Percentiles rank a stretch among this genome's conserved stretches.
phyloP scores from a whole-genome alignment of 2,888 invertebrate genomes.

The Saturnia japonica region DNA sequence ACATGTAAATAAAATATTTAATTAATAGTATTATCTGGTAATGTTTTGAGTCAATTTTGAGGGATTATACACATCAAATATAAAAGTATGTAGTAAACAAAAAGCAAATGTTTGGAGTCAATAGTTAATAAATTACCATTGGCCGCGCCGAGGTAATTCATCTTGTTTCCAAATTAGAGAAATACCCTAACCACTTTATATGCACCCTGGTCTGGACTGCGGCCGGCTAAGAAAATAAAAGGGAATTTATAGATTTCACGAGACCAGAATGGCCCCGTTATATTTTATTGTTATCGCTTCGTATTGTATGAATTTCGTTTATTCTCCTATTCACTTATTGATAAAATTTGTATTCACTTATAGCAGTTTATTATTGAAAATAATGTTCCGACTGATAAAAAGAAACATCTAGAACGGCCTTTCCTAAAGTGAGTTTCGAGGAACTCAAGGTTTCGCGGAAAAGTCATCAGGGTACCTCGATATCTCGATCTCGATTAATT shows the following conservation, averaged over 20 bases:
- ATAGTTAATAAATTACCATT: slow-evolving; percentile 64
- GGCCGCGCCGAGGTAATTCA: slow-evolving; percentile 34
- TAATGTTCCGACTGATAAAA: neutral
- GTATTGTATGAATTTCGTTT: slow-evolving; percentile 37
- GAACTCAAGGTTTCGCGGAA: no score
- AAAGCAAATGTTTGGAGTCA: slow-evolving; percentile 49
- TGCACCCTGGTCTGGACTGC: slow-evolving; percentile 44
- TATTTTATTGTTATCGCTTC: slow-evolving; percentile 45
- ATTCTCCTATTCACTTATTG: slow-evolving; percentile 20
- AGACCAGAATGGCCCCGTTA: slow-evolving; percentile 29
- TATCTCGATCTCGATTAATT: no score
- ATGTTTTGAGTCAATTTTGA: neutral
- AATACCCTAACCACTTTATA: slow-evolving; percentile 33
- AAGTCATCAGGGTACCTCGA: no score
- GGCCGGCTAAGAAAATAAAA: slow-evolving; percentile 35
- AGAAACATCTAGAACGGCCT: neutral
- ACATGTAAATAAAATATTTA: no score
- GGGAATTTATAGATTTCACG: slow-evolving; percentile 40
- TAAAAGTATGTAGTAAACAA: slow-evolving; percentile 40
- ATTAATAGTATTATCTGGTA: no score
- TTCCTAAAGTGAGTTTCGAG: no score
- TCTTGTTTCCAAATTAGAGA: slow-evolving; percentile 43
- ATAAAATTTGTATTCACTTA: slow-evolving; percentile 11
- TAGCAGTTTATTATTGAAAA: neutral
- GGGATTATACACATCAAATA: neutral